These are phyloP conservation scores for Leptinotarsa tumamoca DNA, from an alignment of 2,888 invertebrate genomes.

Conservation along the genomic window DNA sequence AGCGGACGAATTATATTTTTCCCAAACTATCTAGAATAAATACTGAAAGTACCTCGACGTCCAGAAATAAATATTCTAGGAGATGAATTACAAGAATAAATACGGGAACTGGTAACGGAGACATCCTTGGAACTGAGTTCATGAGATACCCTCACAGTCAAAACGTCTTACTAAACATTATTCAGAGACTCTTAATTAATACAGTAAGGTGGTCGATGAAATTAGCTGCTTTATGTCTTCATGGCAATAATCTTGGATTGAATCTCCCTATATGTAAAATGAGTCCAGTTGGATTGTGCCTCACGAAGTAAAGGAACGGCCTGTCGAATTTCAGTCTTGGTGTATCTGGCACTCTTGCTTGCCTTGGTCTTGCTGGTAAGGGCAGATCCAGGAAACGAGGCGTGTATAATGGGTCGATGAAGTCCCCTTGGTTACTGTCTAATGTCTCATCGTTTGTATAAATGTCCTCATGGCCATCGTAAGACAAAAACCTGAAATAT, in stretches of 20 bases:
- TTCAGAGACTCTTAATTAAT: neutral
- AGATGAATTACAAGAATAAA: neutral
- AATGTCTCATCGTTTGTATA: conserved; percentile 55
- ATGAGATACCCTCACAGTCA: neutral
- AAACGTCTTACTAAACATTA: neutral
- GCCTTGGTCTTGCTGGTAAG: conserved; percentile 77
- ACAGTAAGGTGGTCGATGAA: conserved; percentile 8
- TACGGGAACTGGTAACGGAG: neutral
- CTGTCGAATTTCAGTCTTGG: conserved; percentile 86
- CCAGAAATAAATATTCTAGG: neutral
- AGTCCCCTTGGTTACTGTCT: conserved; percentile 72
- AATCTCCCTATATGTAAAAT: conserved; percentile 90
- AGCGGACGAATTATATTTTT: too few relatives aligned
- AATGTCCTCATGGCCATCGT: conserved; percentile 24
- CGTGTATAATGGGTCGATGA: conserved; percentile 75
- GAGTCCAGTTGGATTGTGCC: conserved; percentile 92
- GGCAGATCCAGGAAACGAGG: conserved; percentile 71
- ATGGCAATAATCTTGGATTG: conserved; percentile 85
- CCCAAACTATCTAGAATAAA: neutral
- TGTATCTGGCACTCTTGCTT: conserved; percentile 77
- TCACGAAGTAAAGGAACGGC: conserved; percentile 88
- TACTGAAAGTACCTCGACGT: neutral
- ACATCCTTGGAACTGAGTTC: conserved; percentile 2
- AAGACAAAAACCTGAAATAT: conserved; percentile 27
- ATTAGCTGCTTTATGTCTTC: conserved; percentile 51